phyloP scores from a whole-genome alignment of 2,113 vertebrate species.

The Beaufortia kweichowensis region DNA sequence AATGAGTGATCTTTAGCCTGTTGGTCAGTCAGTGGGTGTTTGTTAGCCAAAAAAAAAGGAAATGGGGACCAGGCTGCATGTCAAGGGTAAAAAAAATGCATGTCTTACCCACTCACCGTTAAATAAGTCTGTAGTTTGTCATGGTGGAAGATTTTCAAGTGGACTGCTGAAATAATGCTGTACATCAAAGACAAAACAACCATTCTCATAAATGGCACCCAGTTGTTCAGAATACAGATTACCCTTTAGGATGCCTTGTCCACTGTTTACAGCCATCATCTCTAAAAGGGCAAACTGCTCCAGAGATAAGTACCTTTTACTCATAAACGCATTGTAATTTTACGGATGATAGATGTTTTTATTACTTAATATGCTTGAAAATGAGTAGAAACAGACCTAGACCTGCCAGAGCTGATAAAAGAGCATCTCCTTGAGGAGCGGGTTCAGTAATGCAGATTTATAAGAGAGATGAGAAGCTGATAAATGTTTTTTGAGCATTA shows the following conservation, averaged over 20 bases:
- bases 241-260: slow-evolving; percentile 20
- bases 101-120: neutral
- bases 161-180: slow-evolving; percentile 12
- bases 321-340: slow-evolving; percentile 33
- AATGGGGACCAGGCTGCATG: too few relatives aligned
- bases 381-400: neutral
- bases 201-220: slow-evolving; percentile 17
- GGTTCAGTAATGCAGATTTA: slow-evolving; percentile 9
- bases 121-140: slow-evolving; percentile 5
- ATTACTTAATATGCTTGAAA: slow-evolving; percentile 5
- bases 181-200: slow-evolving; percentile 10
- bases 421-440: neutral
- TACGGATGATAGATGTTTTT: slow-evolving; percentile 11
- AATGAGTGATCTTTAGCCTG: too few relatives aligned
- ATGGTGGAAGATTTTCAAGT: slow-evolving; percentile 17
- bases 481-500: slow-evolving; percentile 1
- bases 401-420: neutral
- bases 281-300: neutral
- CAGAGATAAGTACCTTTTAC: slow-evolving; percentile 24
- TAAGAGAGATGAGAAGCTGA: neutral
- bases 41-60: too few relatives aligned
- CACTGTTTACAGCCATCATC: slow-evolving; percentile 19
- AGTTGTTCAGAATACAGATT: slow-evolving; percentile 25
- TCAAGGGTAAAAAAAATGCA: neutral
- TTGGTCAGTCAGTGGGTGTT: too few relatives aligned